Conservation (phyloP, 2,888 invertebrate species). For the Pollenia angustigena region DNA sequence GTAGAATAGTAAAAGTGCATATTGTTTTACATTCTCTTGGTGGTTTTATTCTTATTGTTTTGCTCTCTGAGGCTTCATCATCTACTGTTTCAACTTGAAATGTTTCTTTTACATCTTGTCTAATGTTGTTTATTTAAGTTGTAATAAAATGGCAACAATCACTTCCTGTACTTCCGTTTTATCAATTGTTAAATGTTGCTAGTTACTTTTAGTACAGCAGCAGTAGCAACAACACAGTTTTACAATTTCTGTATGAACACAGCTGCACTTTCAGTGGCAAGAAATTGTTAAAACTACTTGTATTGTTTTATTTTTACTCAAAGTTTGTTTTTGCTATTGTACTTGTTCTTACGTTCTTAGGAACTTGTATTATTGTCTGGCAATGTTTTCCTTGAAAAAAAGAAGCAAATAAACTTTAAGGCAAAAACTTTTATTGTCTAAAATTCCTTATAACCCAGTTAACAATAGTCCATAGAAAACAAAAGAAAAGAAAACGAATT, state of each 20-base stretch:
- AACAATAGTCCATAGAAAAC: slow-evolving; percentile 1
- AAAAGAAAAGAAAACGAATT: slow-evolving; percentile 37
- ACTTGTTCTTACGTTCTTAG: slow-evolving; percentile 25
- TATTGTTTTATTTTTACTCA: slow-evolving; percentile 41
- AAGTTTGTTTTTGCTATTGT: slow-evolving; percentile 22
- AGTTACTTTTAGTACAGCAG: slow-evolving; percentile 37
- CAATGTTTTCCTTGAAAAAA: slow-evolving; percentile 1
- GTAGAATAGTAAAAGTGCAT: not conserved
- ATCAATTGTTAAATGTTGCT: slow-evolving; percentile 63
- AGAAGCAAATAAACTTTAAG: slow-evolving; percentile 15
- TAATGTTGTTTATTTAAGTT: slow-evolving; percentile 66
- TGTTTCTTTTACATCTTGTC: slow-evolving; percentile 38
- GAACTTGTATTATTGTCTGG: slow-evolving; percentile 23
- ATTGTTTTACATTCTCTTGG: slow-evolving; percentile 9
- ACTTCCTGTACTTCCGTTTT: slow-evolving; percentile 69
- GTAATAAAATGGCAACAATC: slow-evolving; percentile 67
- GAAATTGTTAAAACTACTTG: slow-evolving; percentile 31
- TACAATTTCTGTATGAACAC: slow-evolving; percentile 7
- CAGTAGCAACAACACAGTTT: not conserved
- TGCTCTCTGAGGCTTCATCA: not conserved
- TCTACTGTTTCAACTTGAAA: not conserved
- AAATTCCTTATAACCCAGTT: slow-evolving; percentile 35
- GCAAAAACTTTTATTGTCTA: slow-evolving; percentile 40
- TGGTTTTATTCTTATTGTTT: slow-evolving; percentile 13
- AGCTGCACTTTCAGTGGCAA: slow-evolving; percentile 23